A percentile compares a stretch with the other conserved stretches of the same genome.
Conservation (phyloP, 2,797 vertebrate species). For the Poliocrania exsul region DNA sequence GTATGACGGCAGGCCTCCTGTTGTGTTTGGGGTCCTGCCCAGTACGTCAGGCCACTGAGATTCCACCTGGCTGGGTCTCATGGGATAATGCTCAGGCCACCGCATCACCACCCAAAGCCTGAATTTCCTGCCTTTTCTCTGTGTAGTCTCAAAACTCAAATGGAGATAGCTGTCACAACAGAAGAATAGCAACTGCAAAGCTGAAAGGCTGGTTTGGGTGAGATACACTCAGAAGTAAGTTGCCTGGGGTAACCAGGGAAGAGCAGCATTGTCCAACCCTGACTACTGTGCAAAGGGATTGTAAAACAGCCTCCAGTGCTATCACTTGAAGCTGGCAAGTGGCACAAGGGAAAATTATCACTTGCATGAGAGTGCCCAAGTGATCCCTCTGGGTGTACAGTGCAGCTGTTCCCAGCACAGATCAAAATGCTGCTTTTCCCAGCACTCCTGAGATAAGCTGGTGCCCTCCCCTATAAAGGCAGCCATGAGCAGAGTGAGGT, state of each 20-base stretch:
- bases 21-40: neutral
- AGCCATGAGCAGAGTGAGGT: rapidly evolving
- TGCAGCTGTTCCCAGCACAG: neutral
- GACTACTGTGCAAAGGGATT: neutral
- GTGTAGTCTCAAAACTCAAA: neutral
- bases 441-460: neutral
- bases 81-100: neutral
- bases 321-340: neutral
- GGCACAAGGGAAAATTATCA: neutral
- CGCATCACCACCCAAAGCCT: neutral
- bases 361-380: neutral
- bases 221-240: neutral
- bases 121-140: neutral
- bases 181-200: neutral
- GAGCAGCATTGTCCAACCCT: neutral
- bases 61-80: neutral
- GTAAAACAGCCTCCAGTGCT: neutral
- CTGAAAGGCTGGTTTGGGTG: neutral
- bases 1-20: neutral
- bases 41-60: rapidly evolving
- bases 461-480: slow-evolving; percentile 1
- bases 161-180: rapidly evolving
- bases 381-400: neutral
- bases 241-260: neutral
- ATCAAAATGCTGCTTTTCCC: slow-evolving; percentile 41